Conservation (phyloP, 2,797 vertebrate species). For the Enteromius treurensis region DNA sequence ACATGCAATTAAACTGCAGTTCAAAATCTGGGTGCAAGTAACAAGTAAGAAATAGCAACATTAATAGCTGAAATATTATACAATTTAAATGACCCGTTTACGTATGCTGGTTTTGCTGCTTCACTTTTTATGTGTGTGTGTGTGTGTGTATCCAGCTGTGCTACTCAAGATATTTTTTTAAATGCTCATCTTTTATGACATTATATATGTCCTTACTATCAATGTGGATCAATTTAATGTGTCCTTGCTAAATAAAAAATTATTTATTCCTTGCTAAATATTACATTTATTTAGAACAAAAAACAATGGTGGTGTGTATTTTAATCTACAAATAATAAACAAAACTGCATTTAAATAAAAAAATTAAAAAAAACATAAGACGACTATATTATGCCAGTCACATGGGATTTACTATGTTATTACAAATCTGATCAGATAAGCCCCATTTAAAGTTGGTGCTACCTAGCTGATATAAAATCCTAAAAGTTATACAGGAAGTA, state of each 20-base stretch:
- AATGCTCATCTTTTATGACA: neutral
- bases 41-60: neutral
- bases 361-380: too few species aligned
- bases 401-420: too few species aligned
- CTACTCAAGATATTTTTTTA: neutral
- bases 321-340: neutral
- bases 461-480: too few species aligned
- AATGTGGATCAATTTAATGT: neutral
- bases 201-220: neutral
- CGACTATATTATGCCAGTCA: too few species aligned
- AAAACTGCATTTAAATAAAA: neutral
- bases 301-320: neutral
- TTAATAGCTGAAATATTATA: neutral
- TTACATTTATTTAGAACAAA: neutral
- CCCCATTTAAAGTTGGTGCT: too few species aligned
- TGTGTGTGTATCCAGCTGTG: neutral
- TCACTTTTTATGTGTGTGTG: too few species aligned
- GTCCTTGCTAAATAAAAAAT: neutral
- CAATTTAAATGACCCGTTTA: neutral
- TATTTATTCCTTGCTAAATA: neutral
- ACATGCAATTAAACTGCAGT: neutral
- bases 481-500: too few species aligned
- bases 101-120: too few species aligned
- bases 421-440: too few species aligned
- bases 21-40: neutral